These are phyloP conservation scores for Strigamia transsilvanica DNA, from an alignment of 2,888 invertebrate species.

Conservation along the genomic window DNA sequence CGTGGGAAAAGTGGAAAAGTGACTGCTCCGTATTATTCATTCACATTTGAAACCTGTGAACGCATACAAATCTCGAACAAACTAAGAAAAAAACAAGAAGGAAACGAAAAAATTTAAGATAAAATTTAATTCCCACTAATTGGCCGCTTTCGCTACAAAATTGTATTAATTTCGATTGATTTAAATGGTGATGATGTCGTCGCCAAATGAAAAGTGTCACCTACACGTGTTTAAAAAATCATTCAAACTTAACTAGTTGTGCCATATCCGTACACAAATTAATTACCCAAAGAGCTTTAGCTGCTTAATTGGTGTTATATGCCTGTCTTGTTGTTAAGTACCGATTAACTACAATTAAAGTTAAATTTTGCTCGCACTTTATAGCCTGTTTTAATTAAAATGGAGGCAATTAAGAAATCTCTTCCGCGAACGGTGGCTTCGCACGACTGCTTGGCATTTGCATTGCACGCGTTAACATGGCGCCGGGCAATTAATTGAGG, in stretches of 20 bases:
- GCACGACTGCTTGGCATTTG: conserved; percentile 23
- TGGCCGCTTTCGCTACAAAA: no score
- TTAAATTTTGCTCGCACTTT: conserved; percentile 44
- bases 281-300: background rate
- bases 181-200: no score
- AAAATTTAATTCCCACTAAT: no score
- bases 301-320: conserved; percentile 37
- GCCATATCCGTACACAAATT: conserved; percentile 20
- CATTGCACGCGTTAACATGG: conserved; percentile 50
- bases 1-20: background rate
- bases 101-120: no score
- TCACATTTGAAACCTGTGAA: background rate
- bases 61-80: background rate
- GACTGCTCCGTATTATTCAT: conserved; percentile 1
- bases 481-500: conserved; percentile 48
- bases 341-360: conserved; percentile 52
- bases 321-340: conserved; percentile 48
- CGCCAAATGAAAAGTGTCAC: background rate
- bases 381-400: conserved; percentile 51
- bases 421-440: conserved; percentile 33
- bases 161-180: no score
- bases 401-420: conserved; percentile 52
- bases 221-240: background rate
- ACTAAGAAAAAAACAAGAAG: no score
- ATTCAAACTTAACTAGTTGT: background rate